phyloP scores from a whole-genome alignment of 2,797 vertebrate genomes.

The Lithobates pipiens region DNA sequence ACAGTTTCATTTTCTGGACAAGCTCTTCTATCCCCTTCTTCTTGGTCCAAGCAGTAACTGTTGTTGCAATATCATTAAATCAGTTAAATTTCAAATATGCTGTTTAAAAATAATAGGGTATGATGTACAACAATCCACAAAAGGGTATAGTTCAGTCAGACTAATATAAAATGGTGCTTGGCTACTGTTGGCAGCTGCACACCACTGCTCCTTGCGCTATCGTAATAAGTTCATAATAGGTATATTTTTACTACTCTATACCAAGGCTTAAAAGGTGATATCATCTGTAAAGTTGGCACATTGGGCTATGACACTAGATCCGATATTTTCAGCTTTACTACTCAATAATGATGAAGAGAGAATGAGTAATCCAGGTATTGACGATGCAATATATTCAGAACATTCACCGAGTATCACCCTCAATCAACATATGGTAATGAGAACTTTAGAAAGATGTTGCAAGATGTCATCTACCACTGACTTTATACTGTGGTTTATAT shows the following conservation, averaged over 20 bases:
- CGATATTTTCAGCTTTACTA: background rate
- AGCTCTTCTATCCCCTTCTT: too few relatives aligned
- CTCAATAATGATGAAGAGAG: background rate
- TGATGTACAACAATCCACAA: background rate
- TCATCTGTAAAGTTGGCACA: background rate
- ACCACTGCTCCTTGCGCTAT: background rate
- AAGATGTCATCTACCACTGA: background rate
- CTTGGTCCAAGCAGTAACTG: too few relatives aligned
- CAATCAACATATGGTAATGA: background rate
- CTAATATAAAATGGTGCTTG: background rate
- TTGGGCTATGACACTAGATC: background rate
- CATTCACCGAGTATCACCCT: background rate
- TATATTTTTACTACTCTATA: background rate
- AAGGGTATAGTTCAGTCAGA: background rate
- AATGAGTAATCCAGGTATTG: background rate
- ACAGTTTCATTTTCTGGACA: too few relatives aligned
- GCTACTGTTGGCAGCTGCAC: background rate
- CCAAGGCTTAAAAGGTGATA: background rate
- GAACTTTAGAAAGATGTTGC: background rate
- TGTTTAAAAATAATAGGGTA: background rate
- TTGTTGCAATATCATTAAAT: too few relatives aligned
- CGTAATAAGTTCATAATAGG: background rate
- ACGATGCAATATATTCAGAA: constrained; percentile 2
- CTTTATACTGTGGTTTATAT: background rate
- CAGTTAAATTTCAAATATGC: background rate